These are phyloP conservation scores for Epizoanthus fatuus DNA, from an alignment of 92 coral and sea anemone species.

Conservation along the genomic window DNA sequence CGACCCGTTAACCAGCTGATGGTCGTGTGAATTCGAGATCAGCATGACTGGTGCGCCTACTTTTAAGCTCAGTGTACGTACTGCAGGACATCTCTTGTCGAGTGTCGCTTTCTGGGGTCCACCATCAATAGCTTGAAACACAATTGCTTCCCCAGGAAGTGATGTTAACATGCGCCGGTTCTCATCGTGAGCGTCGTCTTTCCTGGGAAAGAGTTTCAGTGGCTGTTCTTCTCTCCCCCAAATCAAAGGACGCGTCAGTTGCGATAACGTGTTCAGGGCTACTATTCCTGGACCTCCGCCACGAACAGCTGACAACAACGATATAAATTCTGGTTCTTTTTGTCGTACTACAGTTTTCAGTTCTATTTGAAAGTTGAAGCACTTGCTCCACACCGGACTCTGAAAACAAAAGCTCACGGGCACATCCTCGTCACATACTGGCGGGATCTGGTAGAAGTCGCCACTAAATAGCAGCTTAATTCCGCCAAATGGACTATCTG, in stretches of 20 bases:
- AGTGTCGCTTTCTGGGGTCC: slow-evolving; percentile 17
- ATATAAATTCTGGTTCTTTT: slow-evolving; percentile 39
- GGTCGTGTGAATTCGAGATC: slow-evolving; percentile 2
- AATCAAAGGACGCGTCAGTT: slow-evolving; percentile 27
- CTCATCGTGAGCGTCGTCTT: slow-evolving; percentile 22
- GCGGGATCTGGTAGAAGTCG: slow-evolving; percentile 55
- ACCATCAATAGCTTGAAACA: slow-evolving; percentile 48
- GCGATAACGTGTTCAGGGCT: slow-evolving; percentile 7
- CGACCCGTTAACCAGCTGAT: slow-evolving; percentile 55
- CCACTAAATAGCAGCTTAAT: slow-evolving; percentile 55
- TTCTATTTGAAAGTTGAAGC: slow-evolving; percentile 39
- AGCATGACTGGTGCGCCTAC: slow-evolving; percentile 61
- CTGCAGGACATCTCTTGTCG: slow-evolving; percentile 43
- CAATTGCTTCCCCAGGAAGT: slow-evolving; percentile 25
- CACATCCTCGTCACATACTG: slow-evolving; percentile 35
- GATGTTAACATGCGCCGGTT: slow-evolving; percentile 9
- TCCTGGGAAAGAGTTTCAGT: slow-evolving; percentile 3
- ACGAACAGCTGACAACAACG: slow-evolving; percentile 40
- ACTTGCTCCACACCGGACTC: slow-evolving; percentile 44
- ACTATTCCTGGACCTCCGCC: slow-evolving; percentile 19
- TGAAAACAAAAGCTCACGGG: slow-evolving; percentile 24
- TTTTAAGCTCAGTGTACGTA: slow-evolving; percentile 13
- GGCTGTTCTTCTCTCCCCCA: slow-evolving; percentile 8
- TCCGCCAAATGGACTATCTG: slow-evolving; percentile 57
- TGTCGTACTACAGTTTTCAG: slow-evolving; percentile 35